These are phyloP conservation scores for Euura saliciscinereae DNA, from an alignment of 1,140 invertebrate genomes.

Conservation along the genomic window DNA sequence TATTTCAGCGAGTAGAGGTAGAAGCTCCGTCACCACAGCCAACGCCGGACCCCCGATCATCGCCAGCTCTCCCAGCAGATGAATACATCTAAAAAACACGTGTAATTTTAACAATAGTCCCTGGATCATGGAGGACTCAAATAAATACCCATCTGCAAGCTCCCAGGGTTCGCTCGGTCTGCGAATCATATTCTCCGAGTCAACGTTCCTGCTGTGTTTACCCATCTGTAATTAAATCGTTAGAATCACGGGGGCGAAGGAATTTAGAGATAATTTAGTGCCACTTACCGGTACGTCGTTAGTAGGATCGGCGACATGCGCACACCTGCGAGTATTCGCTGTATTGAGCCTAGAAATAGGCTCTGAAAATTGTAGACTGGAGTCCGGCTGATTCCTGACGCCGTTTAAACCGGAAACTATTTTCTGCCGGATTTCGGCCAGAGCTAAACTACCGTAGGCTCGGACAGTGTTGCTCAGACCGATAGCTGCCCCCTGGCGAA, in stretches of 20 bases:
- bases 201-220: slow-evolving; percentile 53
- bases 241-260: not conserved
- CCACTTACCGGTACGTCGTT: slow-evolving; percentile 55
- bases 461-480: slow-evolving; percentile 59
- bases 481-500: slow-evolving; percentile 63
- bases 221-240: not conserved
- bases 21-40: slow-evolving; percentile 20
- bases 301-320: slow-evolving; percentile 16
- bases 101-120: not conserved
- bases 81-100: slow-evolving; percentile 55
- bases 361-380: slow-evolving; percentile 2
- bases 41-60: slow-evolving; percentile 40
- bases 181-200: slow-evolving; percentile 58
- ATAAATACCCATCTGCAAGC: slow-evolving; percentile 61
- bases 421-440: slow-evolving; percentile 38
- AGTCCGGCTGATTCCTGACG: slow-evolving; percentile 51
- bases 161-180: slow-evolving; percentile 68
- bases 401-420: slow-evolving; percentile 31
- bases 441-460: slow-evolving; percentile 55
- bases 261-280: slow-evolving; percentile 52
- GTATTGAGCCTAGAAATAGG: slow-evolving; percentile 5
- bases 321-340: slow-evolving; percentile 1
- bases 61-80: slow-evolving; percentile 59
- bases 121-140: not conserved
- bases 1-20: slow-evolving; percentile 45